Conservation (phyloP, 2,888 invertebrate species). For the Seladonia tumulorum region DNA sequence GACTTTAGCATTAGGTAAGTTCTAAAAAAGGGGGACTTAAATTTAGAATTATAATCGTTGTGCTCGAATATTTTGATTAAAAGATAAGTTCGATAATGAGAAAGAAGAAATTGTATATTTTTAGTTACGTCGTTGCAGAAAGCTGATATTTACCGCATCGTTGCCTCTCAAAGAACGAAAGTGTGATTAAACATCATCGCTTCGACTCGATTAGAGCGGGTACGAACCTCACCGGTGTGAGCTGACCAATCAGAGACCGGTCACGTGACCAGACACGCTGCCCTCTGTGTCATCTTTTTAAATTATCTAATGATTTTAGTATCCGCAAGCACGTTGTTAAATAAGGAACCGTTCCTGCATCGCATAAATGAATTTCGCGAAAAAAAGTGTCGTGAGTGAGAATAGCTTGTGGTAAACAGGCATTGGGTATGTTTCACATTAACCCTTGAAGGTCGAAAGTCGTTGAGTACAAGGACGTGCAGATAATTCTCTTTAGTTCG, state of each 20-base stretch:
- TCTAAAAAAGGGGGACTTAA: background rate
- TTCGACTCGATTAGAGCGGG: background rate
- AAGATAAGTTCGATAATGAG: background rate
- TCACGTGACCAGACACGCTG: background rate
- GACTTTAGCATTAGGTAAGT: background rate
- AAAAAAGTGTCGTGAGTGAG: background rate
- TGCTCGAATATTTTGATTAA: background rate
- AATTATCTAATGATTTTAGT: conserved; percentile 8
- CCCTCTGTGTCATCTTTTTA: conserved; percentile 1
- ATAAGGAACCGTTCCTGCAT: background rate
- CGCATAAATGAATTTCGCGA: background rate
- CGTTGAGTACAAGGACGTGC: background rate
- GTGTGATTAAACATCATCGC: background rate
- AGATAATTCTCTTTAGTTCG: background rate
- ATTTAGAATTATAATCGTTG: background rate
- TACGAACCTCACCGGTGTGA: background rate
- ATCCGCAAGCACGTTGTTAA: background rate
- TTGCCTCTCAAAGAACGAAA: background rate
- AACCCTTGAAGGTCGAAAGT: background rate
- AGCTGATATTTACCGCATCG: background rate
- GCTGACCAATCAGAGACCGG: background rate
- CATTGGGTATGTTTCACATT: background rate
- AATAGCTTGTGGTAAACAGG: background rate
- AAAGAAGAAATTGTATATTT: background rate
- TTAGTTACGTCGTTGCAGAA: background rate